Evolutionary conservation across 2,888 invertebrate species (phyloP), one percentile per base, ranked within the genome.

Genomic region (Aspidiotus destructor): DNA sequence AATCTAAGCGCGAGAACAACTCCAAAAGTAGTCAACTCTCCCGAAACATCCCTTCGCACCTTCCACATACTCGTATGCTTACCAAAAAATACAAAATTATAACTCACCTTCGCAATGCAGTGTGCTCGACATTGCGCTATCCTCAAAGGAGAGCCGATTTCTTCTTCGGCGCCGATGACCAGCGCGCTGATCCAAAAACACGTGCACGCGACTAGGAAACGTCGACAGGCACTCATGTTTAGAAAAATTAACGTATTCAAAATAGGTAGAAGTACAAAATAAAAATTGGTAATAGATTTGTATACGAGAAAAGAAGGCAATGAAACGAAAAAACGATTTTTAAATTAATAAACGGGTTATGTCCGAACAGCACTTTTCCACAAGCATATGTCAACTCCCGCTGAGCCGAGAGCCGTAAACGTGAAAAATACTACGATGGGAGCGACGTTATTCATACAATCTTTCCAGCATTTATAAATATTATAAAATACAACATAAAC

Each of bases 121-220:
- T 85, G 84, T 73, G 86, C 86, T 77, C 86, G 79, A 77, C 86
- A 86, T 75, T 86, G 86, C 73, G 86, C 86, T 73, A 86, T 86
- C 75, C 86, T 82, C 73, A 86, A 78, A 70, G 86, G 86, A 74
- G 86, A 86, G 54, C 69, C 69, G 40, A 69, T 69, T 44, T 69
- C 69, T 40, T 69, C 69, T 16, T 69, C 69, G 48, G 62, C 57
- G n/a, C 40, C 8, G 11, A 62, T 41, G 15, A 44, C n/a, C 13
- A 61, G 42, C 41, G 13, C 9, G 10, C 11, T 58, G 67, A 58
- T 40, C 58, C 57, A 67, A 42, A 60, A 67, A 57, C 57, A 67
- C 58, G 67, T 52, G 58, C 67, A 67, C 67, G 58, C 42, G 52
- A 44, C 58, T 11, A 67, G 44, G 11, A 67, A 28, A 28, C 60